Conservation (phyloP, 1,140 invertebrate species). For the Microplitis mediator region DNA sequence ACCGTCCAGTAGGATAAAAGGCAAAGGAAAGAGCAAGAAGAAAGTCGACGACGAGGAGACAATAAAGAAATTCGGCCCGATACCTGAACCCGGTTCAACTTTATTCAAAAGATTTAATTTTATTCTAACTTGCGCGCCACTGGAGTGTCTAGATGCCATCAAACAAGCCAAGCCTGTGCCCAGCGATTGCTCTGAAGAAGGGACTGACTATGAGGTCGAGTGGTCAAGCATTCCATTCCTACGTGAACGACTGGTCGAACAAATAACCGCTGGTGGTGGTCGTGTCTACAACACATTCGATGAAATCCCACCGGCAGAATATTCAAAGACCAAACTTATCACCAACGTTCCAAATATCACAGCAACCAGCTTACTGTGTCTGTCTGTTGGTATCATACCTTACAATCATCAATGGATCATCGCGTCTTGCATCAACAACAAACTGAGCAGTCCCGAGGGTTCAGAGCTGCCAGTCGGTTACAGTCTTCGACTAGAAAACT, state of each 20-base stretch:
- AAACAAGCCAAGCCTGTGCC: conserved; percentile 34
- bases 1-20: conserved; percentile 42
- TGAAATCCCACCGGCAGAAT: conserved; percentile 64
- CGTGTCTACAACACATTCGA: conserved; percentile 65
- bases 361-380: conserved; percentile 65
- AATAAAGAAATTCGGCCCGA: conserved; percentile 61
- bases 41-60: conserved; percentile 53
- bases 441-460: conserved; percentile 52
- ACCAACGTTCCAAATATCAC: conserved; percentile 67
- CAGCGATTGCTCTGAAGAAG: conserved; percentile 40
- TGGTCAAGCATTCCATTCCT: conserved; percentile 63
- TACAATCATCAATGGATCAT: conserved; percentile 68
- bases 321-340: conserved; percentile 62
- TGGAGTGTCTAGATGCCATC: conserved; percentile 40
- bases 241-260: conserved; percentile 63
- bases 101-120: conserved; percentile 65
- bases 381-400: conserved; percentile 62
- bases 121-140: conserved; percentile 62
- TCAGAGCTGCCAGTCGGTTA: conserved; percentile 63
- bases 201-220: conserved; percentile 60
- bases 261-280: conserved; percentile 64
- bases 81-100: conserved; percentile 57
- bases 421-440: conserved; percentile 57
- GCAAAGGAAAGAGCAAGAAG: conserved; percentile 40
- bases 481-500: conserved; percentile 59